phyloP scores from a whole-genome alignment of 2,888 invertebrate genomes.

The Zeuzera pyrina region DNA sequence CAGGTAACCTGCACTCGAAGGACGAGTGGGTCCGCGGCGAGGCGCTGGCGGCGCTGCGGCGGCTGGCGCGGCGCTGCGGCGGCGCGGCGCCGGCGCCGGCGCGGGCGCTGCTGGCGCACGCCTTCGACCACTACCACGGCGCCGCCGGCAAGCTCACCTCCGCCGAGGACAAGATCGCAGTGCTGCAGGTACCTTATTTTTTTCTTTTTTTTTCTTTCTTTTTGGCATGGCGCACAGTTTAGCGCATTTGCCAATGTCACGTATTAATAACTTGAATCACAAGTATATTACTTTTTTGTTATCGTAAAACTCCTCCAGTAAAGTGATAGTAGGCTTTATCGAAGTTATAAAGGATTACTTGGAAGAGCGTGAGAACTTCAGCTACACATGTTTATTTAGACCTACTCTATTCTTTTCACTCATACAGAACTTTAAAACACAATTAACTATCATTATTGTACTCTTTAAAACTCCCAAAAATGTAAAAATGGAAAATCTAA shows the following conservation, averaged over 20 bases:
- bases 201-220: background rate
- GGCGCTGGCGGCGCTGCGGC: slow-evolving; percentile 81
- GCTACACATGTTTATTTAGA: too few species aligned
- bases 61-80: slow-evolving; percentile 83
- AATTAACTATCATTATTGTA: background rate
- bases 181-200: slow-evolving; percentile 75
- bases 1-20: slow-evolving; percentile 88
- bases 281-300: too few species aligned
- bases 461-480: background rate
- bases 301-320: too few species aligned
- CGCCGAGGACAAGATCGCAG: slow-evolving; percentile 89
- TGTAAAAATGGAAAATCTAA: too few species aligned
- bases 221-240: too few species aligned
- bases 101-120: slow-evolving; percentile 76
- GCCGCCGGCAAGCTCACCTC: slow-evolving; percentile 93
- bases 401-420: too few species aligned
- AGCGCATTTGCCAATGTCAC: too few species aligned
- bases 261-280: too few species aligned
- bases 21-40: slow-evolving; percentile 83
- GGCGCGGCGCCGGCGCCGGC: slow-evolving; percentile 79
- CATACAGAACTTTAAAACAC: too few species aligned
- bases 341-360: too few species aligned
- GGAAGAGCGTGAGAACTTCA: too few species aligned
- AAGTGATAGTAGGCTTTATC: too few species aligned
- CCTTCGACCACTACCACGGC: slow-evolving; percentile 89